phyloP scores from a whole-genome alignment of 2,797 vertebrate genomes.

The Silurus aristotelis region DNA sequence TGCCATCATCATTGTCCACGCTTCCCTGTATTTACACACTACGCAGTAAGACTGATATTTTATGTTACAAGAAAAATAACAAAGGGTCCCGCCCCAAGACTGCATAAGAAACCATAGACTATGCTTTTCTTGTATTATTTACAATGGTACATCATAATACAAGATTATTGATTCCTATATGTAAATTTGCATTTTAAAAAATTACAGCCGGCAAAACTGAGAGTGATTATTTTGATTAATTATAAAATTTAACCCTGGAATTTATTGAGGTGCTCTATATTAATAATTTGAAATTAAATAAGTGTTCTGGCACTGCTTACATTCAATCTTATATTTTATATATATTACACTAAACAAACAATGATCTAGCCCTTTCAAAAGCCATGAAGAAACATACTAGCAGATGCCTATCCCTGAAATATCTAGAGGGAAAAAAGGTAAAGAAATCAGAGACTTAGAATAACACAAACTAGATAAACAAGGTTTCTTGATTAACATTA shows the following conservation, averaged over 20 bases:
- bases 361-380: background rate
- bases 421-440: background rate
- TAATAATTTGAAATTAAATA: background rate
- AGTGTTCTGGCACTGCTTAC: background rate
- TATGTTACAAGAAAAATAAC: conserved; percentile 63
- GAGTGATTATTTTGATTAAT: background rate
- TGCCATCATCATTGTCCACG: background rate
- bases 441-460: background rate
- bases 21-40: background rate
- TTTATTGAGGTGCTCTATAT: background rate
- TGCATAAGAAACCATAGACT: conserved; percentile 17
- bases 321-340: background rate
- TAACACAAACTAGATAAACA: background rate
- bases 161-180: background rate
- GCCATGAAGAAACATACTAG: background rate
- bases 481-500: background rate
- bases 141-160: background rate
- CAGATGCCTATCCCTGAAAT: background rate
- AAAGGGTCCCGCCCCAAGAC: conserved; percentile 56
- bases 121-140: background rate
- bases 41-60: background rate
- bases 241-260: conserved; percentile 13
- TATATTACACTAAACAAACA: background rate
- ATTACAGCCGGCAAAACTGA: background rate
- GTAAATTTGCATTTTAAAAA: background rate